Conservation (phyloP, 2,888 invertebrate genomes). For the Hoplodrina blanda region DNA sequence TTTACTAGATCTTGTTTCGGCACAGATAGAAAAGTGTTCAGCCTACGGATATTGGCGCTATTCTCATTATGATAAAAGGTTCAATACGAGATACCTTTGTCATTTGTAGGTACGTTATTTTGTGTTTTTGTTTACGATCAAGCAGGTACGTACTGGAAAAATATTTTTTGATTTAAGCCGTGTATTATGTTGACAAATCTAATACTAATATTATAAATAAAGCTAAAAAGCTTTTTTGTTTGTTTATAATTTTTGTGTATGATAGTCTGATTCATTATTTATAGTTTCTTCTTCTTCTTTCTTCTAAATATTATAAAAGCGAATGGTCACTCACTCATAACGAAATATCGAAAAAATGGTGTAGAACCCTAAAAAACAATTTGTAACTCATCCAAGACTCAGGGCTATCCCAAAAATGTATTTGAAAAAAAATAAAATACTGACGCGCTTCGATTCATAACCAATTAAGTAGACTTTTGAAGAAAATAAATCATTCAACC, state of each 20-base stretch:
- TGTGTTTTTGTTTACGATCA: conserved; percentile 21
- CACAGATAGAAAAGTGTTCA: conserved; percentile 60
- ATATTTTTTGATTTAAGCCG: too few relatives aligned
- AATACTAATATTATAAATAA: too few relatives aligned
- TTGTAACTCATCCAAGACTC: background rate
- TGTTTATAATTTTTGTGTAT: too few relatives aligned
- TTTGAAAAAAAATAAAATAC: conserved; percentile 7
- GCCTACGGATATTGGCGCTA: conserved; percentile 64
- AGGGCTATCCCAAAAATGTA: background rate
- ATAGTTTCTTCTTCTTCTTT: too few relatives aligned
- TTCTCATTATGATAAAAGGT: conserved; percentile 70
- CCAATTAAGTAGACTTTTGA: conserved; percentile 48
- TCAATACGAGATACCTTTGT: conserved; percentile 52
- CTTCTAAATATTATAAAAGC: too few relatives aligned
- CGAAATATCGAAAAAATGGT: too few relatives aligned
- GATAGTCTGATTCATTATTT: too few relatives aligned
- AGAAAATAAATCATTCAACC: conserved; percentile 78
- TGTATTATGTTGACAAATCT: too few relatives aligned
- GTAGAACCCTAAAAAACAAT: conserved; percentile 5
- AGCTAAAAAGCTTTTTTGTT: too few relatives aligned
- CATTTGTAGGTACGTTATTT: conserved; percentile 29
- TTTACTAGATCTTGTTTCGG: conserved; percentile 72
- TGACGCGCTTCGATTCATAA: conserved; percentile 4
- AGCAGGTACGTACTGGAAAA: background rate
- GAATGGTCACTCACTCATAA: too few relatives aligned